These are phyloP conservation scores for Formicarius rufipectus DNA, from an alignment of 2,113 vertebrate species.

Conservation along the genomic window DNA sequence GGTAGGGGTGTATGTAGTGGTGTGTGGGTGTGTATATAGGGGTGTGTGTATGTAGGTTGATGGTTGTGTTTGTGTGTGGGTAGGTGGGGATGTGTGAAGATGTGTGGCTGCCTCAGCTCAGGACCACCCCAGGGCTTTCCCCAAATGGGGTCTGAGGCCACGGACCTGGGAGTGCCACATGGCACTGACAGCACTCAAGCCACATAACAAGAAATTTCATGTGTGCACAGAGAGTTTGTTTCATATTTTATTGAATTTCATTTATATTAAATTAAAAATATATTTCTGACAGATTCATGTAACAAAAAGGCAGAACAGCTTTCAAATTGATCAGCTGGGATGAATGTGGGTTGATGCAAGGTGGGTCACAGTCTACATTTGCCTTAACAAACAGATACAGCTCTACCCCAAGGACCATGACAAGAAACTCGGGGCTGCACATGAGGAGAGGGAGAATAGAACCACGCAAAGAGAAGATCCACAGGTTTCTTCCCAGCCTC, in stretches of 20 bases:
- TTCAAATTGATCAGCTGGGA: constrained; percentile 88
- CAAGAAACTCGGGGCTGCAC: constrained; percentile 63
- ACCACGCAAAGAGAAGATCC: constrained; percentile 65
- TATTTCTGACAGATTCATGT: constrained; percentile 99
- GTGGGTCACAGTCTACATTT: constrained; percentile 71
- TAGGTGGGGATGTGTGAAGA: background rate
- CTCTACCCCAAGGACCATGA: constrained; percentile 66
- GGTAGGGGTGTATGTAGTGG: background rate
- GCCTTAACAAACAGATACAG: constrained; percentile 71
- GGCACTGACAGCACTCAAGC: background rate
- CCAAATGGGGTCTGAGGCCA: too few species aligned
- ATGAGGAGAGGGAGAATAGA: background rate
- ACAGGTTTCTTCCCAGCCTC: constrained; percentile 71
- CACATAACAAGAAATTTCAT: background rate
- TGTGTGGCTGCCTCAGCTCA: background rate
- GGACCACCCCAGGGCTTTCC: background rate
- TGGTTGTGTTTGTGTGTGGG: background rate
- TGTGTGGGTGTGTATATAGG: background rate
- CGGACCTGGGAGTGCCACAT: accelerated
- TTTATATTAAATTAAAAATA: constrained; percentile 99
- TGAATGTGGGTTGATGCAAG: constrained; percentile 75
- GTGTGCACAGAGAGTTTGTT: constrained; percentile 53
- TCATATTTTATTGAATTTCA: constrained; percentile 98
- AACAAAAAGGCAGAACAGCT: constrained; percentile 98
- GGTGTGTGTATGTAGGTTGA: background rate